Percentiles rank a stretch among this genome's conserved stretches.
phyloP scores from a whole-genome alignment of 2,888 invertebrate species.

The Panopea generosa region DNA sequence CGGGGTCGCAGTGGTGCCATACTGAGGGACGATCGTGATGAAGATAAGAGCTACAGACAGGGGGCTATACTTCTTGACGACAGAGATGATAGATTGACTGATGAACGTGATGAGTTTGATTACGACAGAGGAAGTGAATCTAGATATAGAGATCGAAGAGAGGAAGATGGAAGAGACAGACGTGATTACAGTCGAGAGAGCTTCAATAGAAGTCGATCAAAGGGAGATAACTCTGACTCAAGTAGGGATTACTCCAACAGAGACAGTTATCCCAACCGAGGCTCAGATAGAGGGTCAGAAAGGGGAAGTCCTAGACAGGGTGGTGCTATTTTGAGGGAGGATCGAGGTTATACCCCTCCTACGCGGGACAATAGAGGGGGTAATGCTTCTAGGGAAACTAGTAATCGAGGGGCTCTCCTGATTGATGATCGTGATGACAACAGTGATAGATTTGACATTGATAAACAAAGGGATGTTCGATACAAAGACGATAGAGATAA shows the following conservation, averaged over 20 bases:
- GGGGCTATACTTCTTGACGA: constrained; percentile 25
- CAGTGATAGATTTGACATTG: neutral
- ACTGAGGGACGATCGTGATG: constrained; percentile 1
- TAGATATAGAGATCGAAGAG: neutral
- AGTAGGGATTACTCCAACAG: too few relatives aligned
- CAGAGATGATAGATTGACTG: neutral
- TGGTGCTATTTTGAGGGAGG: constrained; percentile 21
- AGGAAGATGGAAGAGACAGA: neutral
- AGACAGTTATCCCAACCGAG: too few relatives aligned
- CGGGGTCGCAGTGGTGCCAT: constrained; percentile 16
- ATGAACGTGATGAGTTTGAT: neutral
- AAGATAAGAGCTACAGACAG: neutral
- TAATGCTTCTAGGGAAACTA: neutral
- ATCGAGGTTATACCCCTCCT: neutral
- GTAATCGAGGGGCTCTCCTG: neutral
- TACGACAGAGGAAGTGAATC: neutral
- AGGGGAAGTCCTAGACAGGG: neutral
- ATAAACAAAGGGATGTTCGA: neutral
- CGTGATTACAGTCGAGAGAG: neutral
- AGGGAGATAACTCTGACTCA: too few relatives aligned
- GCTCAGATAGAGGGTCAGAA: too few relatives aligned
- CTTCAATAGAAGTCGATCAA: neutral
- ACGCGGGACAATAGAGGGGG: neutral
- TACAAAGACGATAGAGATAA: neutral
- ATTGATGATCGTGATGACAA: constrained; percentile 2